These are phyloP conservation scores for Euclidia mi DNA, from an alignment of 2,888 invertebrate species.

Conservation along the genomic window DNA sequence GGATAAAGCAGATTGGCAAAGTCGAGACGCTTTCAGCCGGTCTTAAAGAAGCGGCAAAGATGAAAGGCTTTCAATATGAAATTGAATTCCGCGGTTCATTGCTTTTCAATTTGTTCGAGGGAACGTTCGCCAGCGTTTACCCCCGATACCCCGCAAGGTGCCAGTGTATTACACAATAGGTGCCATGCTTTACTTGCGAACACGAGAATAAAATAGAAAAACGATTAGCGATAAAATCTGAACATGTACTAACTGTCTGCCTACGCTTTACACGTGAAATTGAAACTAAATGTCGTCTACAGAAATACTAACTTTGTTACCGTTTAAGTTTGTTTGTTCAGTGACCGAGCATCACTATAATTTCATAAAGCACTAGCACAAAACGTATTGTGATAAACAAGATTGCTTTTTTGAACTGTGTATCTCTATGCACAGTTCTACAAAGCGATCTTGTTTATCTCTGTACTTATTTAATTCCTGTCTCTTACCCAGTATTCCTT, in stretches of 20 bases:
- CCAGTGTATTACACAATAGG: slow-evolving; percentile 72
- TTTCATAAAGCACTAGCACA: slow-evolving; percentile 3
- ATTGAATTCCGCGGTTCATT: slow-evolving; percentile 93
- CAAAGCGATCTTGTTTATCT: too few relatives aligned
- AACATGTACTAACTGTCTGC: slow-evolving; percentile 29
- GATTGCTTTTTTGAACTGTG: slow-evolving; percentile 19
- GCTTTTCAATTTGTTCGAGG: slow-evolving; percentile 91
- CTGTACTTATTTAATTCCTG: too few relatives aligned
- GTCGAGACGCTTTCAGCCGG: slow-evolving; percentile 85
- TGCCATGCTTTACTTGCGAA: slow-evolving; percentile 59
- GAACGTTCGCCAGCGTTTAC: slow-evolving; percentile 85
- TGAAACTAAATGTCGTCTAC: slow-evolving; percentile 23
- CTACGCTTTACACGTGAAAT: slow-evolving; percentile 29
- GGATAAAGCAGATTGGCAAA: slow-evolving; percentile 81
- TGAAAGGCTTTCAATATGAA: slow-evolving; percentile 92
- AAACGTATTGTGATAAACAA: slow-evolving; percentile 29
- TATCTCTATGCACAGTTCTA: too few relatives aligned
- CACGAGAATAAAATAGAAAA: slow-evolving; percentile 55
- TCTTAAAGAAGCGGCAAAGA: slow-evolving; percentile 88
- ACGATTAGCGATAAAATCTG: slow-evolving; percentile 48
- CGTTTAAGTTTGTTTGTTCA: background rate
- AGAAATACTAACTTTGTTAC: slow-evolving; percentile 5
- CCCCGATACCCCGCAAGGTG: slow-evolving; percentile 77
- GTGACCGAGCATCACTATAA: background rate
- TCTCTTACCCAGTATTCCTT: slow-evolving; percentile 26